Percentiles rank a stretch among this genome's conserved stretches.
Conservation (phyloP, 2,888 invertebrate species). For the Harpagoxenus sublaevis region DNA sequence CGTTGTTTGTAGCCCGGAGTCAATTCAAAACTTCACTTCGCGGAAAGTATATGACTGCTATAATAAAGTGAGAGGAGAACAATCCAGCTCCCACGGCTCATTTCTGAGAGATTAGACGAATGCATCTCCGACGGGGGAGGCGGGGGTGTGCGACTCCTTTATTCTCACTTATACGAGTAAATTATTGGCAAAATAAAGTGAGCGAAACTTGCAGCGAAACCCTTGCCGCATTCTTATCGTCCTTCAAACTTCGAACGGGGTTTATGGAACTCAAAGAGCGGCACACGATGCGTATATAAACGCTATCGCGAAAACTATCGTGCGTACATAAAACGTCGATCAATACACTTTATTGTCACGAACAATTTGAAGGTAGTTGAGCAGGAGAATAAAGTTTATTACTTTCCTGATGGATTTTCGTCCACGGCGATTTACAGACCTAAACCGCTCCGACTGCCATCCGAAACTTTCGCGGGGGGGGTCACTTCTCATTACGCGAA, state of each 20-base stretch:
- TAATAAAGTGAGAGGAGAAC: background rate
- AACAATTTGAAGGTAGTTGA: background rate
- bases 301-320: background rate
- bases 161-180: conserved; percentile 6
- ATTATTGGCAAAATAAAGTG: conserved; percentile 47
- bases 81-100: conserved; percentile 27
- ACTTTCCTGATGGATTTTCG: conserved; percentile 1
- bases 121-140: conserved; percentile 8
- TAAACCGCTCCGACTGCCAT: background rate
- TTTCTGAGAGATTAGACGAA: conserved; percentile 45
- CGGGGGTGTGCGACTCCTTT: background rate
- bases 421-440: background rate
- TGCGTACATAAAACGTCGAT: background rate
- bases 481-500: conserved; percentile 39
- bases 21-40: conserved; percentile 34
- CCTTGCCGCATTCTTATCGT: conserved; percentile 17
- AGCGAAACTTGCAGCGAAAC: conserved; percentile 16
- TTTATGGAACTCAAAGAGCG: background rate
- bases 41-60: conserved; percentile 28
- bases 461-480: conserved; percentile 13
- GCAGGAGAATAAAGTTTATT: conserved; percentile 20
- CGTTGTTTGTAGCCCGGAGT: conserved; percentile 34
- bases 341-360: background rate
- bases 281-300: background rate
- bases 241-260: conserved; percentile 43